Evolutionary conservation across 2,797 vertebrate genomes (phyloP).

Genomic region (Coilia nasus): DNA sequence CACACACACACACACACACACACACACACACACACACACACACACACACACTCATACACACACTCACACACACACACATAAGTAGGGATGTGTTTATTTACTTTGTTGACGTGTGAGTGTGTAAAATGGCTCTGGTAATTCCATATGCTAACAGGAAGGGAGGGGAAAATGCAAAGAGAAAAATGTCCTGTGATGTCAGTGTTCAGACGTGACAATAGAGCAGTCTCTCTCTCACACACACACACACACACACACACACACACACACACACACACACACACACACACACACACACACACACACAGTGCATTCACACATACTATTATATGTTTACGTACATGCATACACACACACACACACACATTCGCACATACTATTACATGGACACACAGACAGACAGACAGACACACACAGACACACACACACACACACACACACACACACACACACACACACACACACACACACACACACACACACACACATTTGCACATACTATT

Average conservation of each 20-base stretch:
- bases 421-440: neutral
- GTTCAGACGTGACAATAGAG: slow-evolving; percentile 55
- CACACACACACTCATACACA: no score
- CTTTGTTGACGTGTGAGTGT: neutral
- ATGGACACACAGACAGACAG: neutral
- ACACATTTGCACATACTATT: neutral
- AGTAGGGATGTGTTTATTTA: neutral
- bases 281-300: slow-evolving; percentile 1
- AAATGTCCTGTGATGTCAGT: slow-evolving; percentile 67
- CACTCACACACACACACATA: no score
- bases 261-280: neutral
- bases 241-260: neutral
- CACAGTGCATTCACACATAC: neutral
- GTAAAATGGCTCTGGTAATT: slow-evolving; percentile 57
- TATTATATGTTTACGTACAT: no score
- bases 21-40: no score
- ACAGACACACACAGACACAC: neutral
- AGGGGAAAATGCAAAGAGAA: slow-evolving; percentile 56
- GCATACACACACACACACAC: neutral
- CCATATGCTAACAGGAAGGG: slow-evolving; percentile 63
- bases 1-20: no score
- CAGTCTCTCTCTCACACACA: neutral
- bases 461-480: neutral
- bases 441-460: neutral
- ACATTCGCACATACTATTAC: neutral